These are phyloP conservation scores for Folsomia manolachei DNA, from an alignment of 2,888 invertebrate genomes.

Conservation along the genomic window DNA sequence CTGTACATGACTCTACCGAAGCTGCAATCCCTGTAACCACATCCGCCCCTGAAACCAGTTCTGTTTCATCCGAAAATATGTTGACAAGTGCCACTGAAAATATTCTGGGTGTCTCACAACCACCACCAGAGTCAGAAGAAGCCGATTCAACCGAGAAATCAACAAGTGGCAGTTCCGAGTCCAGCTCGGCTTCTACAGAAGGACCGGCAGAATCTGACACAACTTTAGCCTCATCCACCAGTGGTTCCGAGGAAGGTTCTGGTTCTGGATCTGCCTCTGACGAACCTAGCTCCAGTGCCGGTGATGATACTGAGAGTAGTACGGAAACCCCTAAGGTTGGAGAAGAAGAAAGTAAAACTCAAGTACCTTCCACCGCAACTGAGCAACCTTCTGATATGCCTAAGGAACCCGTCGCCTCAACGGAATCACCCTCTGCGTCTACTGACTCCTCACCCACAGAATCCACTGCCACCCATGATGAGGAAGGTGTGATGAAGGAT, in stretches of 20 bases:
- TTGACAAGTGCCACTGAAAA: constrained; percentile 1
- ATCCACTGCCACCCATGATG: not conserved
- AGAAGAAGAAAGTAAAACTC: not conserved
- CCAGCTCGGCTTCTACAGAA: not conserved
- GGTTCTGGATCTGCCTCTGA: no score
- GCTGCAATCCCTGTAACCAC: not conserved
- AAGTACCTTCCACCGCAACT: not conserved
- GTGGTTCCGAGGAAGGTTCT: not conserved
- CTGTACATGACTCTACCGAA: constrained; percentile 7
- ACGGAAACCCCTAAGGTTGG: not conserved
- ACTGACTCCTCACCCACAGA: not conserved
- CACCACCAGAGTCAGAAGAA: not conserved
- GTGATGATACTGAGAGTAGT: not conserved
- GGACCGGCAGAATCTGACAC: not conserved
- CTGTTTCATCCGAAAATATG: not conserved
- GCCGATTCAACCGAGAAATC: not conserved
- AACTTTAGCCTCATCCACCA: not conserved
- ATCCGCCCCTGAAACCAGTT: not conserved
- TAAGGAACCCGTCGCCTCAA: not conserved
- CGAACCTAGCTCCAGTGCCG: not conserved
- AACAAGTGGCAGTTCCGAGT: not conserved
- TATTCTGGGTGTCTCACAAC: not conserved
- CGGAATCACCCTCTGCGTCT: not conserved
- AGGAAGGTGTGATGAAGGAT: not conserved
- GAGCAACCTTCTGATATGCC: constrained; percentile 7